Evolutionary conservation across 2,888 invertebrate genomes (phyloP).

Genomic region (Anthophora plumipes): DNA sequence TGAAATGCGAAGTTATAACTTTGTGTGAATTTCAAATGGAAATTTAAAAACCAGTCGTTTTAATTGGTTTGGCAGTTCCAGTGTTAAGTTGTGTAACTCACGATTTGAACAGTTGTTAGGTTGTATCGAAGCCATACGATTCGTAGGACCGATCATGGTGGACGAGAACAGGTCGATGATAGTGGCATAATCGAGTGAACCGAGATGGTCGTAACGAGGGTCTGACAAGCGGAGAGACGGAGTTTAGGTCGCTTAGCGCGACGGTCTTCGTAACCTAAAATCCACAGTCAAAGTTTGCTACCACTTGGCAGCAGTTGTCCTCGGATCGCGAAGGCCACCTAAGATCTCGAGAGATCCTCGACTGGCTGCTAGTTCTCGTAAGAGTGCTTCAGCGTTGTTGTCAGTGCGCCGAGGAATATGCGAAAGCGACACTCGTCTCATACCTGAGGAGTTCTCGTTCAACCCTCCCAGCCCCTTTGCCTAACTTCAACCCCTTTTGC

Average conservation of each 20-base stretch:
- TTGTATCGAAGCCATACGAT: neutral
- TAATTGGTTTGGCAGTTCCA: too few relatives aligned
- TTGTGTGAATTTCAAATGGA: too few relatives aligned
- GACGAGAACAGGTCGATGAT: neutral
- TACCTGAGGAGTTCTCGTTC: slow-evolving; percentile 57
- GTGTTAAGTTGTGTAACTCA: too few relatives aligned
- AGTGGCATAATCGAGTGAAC: slow-evolving; percentile 62
- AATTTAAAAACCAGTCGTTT: too few relatives aligned
- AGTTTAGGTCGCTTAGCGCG: slow-evolving; percentile 56
- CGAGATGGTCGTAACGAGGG: slow-evolving; percentile 75
- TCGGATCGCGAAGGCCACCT: slow-evolving; percentile 67
- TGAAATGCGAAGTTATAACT: too few relatives aligned
- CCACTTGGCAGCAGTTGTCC: slow-evolving; percentile 61
- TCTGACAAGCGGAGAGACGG: slow-evolving; percentile 60
- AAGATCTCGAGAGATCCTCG: slow-evolving; percentile 67
- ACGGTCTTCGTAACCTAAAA: slow-evolving; percentile 59
- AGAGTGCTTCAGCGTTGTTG: slow-evolving; percentile 65
- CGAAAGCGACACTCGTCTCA: slow-evolving; percentile 61
- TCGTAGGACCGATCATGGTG: neutral
- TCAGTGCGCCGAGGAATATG: slow-evolving; percentile 67
- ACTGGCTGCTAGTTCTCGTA: slow-evolving; percentile 66
- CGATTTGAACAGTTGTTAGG: too few relatives aligned
- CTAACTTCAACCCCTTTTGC: slow-evolving; percentile 9
- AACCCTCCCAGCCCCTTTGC: slow-evolving; percentile 26
- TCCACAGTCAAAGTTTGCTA: slow-evolving; percentile 64